Evolutionary conservation across 2,888 invertebrate genomes (phyloP).

Genomic region (Drosophila flavopinicola): DNA sequence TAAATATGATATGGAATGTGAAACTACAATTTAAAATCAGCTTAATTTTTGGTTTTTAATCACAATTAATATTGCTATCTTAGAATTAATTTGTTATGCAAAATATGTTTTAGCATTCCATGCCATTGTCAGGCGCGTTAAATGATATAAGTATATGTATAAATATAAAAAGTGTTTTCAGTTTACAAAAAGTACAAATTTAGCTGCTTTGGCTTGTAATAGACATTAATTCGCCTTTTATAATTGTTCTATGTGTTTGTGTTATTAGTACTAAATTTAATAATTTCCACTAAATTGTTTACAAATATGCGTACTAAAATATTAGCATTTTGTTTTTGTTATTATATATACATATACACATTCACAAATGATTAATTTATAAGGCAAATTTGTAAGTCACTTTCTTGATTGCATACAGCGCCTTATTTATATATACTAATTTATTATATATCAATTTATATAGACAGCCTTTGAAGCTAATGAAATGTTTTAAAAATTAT

Average conservation of each 20-base stretch:
- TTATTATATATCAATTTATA: slow-evolving; percentile 23
- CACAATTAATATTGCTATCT: slow-evolving; percentile 72
- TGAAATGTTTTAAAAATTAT: slow-evolving; percentile 54
- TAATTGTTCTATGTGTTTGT: slow-evolving; percentile 3
- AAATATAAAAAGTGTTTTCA: slow-evolving; percentile 17
- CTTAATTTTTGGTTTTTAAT: slow-evolving; percentile 46
- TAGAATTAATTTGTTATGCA: slow-evolving; percentile 47
- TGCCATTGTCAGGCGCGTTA: slow-evolving; percentile 24
- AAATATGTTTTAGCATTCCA: slow-evolving; percentile 38
- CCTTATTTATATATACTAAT: slow-evolving; percentile 35
- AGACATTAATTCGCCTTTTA: slow-evolving; percentile 20
- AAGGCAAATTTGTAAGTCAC: slow-evolving; percentile 69
- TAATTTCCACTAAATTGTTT: slow-evolving; percentile 46
- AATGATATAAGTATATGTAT: slow-evolving; percentile 42
- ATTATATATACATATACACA: slow-evolving; percentile 22
- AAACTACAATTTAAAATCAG: slow-evolving; percentile 13
- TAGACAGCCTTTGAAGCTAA: slow-evolving; percentile 39
- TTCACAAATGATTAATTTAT: slow-evolving; percentile 50
- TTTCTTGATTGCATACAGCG: slow-evolving; percentile 68
- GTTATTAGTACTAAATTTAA: slow-evolving; percentile 24
- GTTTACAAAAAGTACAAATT: slow-evolving; percentile 47
- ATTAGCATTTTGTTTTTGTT: slow-evolving; percentile 17
- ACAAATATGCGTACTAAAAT: slow-evolving; percentile 53
- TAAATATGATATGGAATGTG: neutral
- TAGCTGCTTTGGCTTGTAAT: slow-evolving; percentile 34